Evolutionary conservation across 2,797 vertebrate species (phyloP), one percentile per base, ranked within the genome.

Genomic region (Melanotaenia pygmaea): DNA sequence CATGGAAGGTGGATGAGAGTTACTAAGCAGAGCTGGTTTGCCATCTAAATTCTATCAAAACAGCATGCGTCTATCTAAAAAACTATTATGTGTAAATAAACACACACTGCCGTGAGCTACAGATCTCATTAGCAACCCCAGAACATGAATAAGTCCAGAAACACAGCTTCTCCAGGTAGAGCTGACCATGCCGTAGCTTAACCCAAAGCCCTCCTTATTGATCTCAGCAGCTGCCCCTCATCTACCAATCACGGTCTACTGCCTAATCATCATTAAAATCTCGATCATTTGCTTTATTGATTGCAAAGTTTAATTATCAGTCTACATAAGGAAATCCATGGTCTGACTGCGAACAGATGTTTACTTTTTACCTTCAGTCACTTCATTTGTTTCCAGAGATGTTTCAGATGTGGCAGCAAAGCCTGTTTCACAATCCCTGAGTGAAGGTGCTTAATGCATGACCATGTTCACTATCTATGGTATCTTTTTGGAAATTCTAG

Each of bases 281-380:
- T 54, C 72, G 61, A 68, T 86, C 83, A 90, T 79, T 75, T 64
- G 45, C 22, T 58, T 14, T 77, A 93, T 93, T 90, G 91, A 93
- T 91, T 56, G 56, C 59, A 24, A 60, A 86, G 64, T 78, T 58
- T 43, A 79, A 61, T 80, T 66, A 74, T 87, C 67, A 86, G 76
- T 74, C 74, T 64, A 34, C 60, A 72, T 64, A 64, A 85, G 77
- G 82, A 72, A 77, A 76, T 86, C 70, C 70, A 64, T 14, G 12
- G 12, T 74, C 72, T 45, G 68, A 74, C 4, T 62, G 47, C 3
- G 4, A 54, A 84, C 86, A 35, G 80, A 88, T 87, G 85, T 75
- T 71, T 67, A 32, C 43, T 79, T 78, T 70, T 64, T 22, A 6
- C 18, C 32, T 32, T 3, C 64, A 57, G 24, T 57, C 35, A 32